Percentiles rank a stretch among this genome's conserved stretches.
Evolutionary conservation across 2,888 invertebrate genomes (phyloP).

Genomic region (Heterodera filipjevi): DNA sequence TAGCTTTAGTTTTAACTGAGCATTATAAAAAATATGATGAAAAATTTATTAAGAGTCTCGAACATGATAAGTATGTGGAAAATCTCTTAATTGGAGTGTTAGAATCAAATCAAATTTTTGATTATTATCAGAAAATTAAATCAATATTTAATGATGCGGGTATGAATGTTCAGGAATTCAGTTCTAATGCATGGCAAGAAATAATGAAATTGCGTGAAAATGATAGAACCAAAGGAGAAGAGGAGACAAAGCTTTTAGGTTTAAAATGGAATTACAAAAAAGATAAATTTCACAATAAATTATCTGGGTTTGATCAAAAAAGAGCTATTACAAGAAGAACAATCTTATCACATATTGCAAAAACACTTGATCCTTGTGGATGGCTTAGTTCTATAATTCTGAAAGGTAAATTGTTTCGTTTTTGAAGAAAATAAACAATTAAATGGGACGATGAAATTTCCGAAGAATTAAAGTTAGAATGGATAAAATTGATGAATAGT

Average conservation of each 20-base stretch:
- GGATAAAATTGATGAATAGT: not conserved
- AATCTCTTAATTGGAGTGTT: too few relatives aligned
- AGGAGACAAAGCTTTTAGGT: not conserved
- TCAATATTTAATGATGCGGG: not conserved
- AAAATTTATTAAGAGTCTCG: not conserved
- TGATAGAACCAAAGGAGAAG: not conserved
- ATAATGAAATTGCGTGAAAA: not conserved
- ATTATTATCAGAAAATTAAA: not conserved
- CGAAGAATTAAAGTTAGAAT: not conserved
- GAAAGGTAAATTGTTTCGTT: not conserved
- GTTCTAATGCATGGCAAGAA: slow-evolving; percentile 8
- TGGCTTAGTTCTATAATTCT: not conserved
- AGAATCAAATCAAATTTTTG: not conserved
- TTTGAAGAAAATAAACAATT: slow-evolving; percentile 7
- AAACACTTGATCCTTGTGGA: not conserved
- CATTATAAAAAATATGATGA: not conserved
- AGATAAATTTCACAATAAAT: not conserved
- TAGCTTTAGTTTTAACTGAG: not conserved
- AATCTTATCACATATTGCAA: not conserved
- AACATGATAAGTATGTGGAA: not conserved
- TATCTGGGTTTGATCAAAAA: not conserved
- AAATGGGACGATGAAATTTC: not conserved
- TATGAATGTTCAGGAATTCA: not conserved
- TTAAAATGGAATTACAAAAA: slow-evolving; percentile 7
- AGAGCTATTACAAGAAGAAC: not conserved